A percentile compares a stretch with the other conserved stretches of the same genome.
Conservation (phyloP, 2,888 invertebrate species). For the Portevinia maculata region DNA sequence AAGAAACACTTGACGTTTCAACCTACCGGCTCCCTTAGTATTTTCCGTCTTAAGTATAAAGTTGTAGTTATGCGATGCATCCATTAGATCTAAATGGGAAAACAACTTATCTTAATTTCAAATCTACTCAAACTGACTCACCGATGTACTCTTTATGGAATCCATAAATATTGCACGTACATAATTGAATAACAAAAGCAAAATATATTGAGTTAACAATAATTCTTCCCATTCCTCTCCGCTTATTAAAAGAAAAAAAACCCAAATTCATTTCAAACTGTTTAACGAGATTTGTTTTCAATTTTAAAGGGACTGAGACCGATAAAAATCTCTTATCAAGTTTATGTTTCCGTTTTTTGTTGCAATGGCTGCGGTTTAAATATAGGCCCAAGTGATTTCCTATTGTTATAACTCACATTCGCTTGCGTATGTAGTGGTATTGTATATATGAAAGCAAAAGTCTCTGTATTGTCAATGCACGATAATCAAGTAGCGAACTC, state of each 20-base stretch:
- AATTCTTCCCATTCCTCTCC: constrained; percentile 9
- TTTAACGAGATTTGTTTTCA: constrained; percentile 10
- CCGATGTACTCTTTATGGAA: constrained; percentile 21
- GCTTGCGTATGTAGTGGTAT: constrained; percentile 46
- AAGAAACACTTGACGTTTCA: constrained; percentile 30
- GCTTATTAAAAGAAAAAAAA: background rate
- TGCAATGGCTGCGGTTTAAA: constrained; percentile 15
- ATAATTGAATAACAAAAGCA: constrained; percentile 4
- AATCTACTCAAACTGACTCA: constrained; percentile 16
- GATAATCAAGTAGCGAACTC: constrained; percentile 33
- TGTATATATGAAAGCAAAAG: constrained; percentile 48
- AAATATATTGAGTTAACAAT: background rate
- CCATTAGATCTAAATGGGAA: constrained; percentile 77
- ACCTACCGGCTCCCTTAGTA: background rate
- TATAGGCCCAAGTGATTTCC: constrained; percentile 10
- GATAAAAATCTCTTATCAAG: constrained; percentile 50
- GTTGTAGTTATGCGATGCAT: constrained; percentile 78
- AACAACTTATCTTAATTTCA: constrained; percentile 3
- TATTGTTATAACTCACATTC: constrained; percentile 15
- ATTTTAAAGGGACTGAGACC: constrained; percentile 1
- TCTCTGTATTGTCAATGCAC: constrained; percentile 25
- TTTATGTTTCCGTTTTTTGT: constrained; percentile 15
- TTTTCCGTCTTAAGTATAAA: constrained; percentile 77
- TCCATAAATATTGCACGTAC: background rate
- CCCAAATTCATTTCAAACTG: background rate